Conservation (phyloP, 2,797 vertebrate genomes). For the Iguana delicatissima region DNA sequence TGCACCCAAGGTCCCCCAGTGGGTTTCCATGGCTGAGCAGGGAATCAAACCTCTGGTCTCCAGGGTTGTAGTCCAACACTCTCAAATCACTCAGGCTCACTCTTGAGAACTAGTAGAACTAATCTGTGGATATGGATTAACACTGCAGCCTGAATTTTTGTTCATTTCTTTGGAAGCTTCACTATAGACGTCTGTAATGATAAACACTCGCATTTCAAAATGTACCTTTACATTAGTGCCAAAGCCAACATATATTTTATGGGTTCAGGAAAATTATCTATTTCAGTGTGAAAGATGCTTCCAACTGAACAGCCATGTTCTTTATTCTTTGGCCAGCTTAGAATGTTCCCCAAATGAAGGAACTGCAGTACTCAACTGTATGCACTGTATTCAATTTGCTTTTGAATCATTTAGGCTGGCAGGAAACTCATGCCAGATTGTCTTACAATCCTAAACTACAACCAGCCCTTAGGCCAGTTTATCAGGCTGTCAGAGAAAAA, state of each 20-base stretch:
- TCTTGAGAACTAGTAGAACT: neutral
- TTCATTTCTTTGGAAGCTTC: neutral
- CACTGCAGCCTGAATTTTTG: neutral
- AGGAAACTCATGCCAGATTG: conserved; percentile 44
- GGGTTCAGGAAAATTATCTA: neutral
- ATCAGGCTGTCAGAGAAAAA: conserved; percentile 61
- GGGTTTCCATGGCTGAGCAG: too few relatives aligned
- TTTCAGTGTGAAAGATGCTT: neutral
- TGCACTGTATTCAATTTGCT: conserved; percentile 1
- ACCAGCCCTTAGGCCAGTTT: conserved; percentile 40
- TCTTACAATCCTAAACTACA: neutral
- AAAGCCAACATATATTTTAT: neutral
- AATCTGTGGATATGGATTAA: neutral
- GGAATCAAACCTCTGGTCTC: too few relatives aligned
- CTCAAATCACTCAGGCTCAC: too few relatives aligned
- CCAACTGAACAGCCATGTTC: neutral
- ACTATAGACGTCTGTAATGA: neutral
- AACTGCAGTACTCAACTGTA: neutral
- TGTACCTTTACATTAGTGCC: neutral
- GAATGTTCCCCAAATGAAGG: conserved; percentile 3
- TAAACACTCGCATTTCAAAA: neutral
- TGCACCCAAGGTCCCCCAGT: too few relatives aligned
- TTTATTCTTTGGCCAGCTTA: neutral
- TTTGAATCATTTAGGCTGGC: conserved; percentile 1
- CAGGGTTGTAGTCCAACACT: too few relatives aligned